Evolutionary conservation across 2,797 vertebrate species (phyloP), one percentile per base, ranked within the genome.

Genomic region (Bradypodion pumilum): DNA sequence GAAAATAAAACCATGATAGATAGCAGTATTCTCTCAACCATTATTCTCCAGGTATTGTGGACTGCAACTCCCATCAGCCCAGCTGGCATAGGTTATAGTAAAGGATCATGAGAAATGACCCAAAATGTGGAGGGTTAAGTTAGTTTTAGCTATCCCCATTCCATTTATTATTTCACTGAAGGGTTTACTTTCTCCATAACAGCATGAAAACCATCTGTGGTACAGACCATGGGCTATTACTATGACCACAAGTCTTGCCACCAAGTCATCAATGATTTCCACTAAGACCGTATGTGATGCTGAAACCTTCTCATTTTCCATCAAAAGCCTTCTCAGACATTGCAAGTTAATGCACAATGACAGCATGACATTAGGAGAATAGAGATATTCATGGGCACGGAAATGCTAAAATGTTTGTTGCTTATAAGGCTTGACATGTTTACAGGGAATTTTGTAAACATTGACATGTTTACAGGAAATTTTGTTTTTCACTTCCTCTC

Each of bases 351-450:
- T 76, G 27, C 35, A 9, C 52, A 63, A 56, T 83, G 73, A 68
- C 46, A 59, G 59, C 73, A 42, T 83, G 81, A 42, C 73, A 83
- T 76, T 83, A 75, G 37, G 60, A 74, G 16, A 21, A 83, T 19
- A 56, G 74, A 68, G 62, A 76, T 7, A 63, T 76, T 76, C 63
- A 32, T 29, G 23, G 16, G 59, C 29, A 4, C 49, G 59, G 35
- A 75, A 56, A 75, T 37, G 35, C 23, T 27, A 46, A 68, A 80
- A 68, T 68, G 44, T 80, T 37, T 80, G 62, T 52, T 46, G 44
- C 32, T 37, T 75, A 75, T n/a, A 63, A n/a, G 27, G 62, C 62
- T 68, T 59, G 35, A 49, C 44, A 56, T 72, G 63, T 82, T 49
- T 49, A 66, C 25, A 46, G 8, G 32, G n/a, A n/a, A n/a, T n/a